These are phyloP conservation scores for Apis laboriosa DNA, from an alignment of 1,140 invertebrate species.

Conservation along the genomic window DNA sequence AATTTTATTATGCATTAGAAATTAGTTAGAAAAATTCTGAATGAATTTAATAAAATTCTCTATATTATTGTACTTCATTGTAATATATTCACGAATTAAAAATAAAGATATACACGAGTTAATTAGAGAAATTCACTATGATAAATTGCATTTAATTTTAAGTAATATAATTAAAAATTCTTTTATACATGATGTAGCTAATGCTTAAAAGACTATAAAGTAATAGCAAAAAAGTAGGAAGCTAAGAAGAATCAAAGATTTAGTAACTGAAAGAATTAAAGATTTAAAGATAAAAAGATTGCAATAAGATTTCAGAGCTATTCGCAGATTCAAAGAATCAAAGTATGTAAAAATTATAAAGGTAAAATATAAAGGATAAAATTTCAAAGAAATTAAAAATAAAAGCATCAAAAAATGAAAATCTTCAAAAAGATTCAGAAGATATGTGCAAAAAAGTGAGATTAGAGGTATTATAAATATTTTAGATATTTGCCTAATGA, in stretches of 20 bases:
- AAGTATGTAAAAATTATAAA: neutral
- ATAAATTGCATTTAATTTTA: neutral
- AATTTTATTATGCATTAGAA: too few relatives aligned
- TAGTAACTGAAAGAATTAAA: neutral
- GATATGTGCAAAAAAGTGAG: too few relatives aligned
- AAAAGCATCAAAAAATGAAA: neutral
- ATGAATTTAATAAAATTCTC: too few relatives aligned
- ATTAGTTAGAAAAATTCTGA: too few relatives aligned
- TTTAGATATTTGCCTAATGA: too few relatives aligned
- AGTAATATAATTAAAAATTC: neutral
- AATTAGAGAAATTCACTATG: neutral
- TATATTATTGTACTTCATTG: too few relatives aligned
- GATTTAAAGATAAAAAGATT: neutral
- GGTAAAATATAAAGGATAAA: neutral
- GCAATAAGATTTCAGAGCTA: neutral
- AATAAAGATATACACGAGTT: neutral
- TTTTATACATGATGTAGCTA: neutral
- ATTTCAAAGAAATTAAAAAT: neutral
- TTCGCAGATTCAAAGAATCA: neutral
- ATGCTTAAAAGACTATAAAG: neutral
- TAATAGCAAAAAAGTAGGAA: neutral
- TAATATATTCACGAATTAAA: neutral
- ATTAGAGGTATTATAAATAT: too few relatives aligned
- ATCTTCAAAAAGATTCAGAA: too few relatives aligned
- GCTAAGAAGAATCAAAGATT: neutral